These are phyloP conservation scores for Atractosteus spatula DNA, from an alignment of 2,113 vertebrate species.

Conservation along the genomic window DNA sequence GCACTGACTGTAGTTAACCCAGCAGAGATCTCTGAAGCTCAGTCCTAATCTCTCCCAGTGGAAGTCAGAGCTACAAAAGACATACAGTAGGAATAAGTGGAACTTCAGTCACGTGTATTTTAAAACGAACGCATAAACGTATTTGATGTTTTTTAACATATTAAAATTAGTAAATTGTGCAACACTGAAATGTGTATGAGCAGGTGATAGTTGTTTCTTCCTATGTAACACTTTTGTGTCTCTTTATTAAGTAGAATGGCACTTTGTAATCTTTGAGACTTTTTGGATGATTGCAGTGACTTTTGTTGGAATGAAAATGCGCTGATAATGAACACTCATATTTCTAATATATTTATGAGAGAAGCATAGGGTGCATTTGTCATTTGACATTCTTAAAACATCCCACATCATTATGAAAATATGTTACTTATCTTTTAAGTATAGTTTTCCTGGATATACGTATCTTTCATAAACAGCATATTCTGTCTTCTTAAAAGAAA, in stretches of 20 bases:
- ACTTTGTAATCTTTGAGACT: slow-evolving; percentile 26
- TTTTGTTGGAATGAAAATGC: slow-evolving; percentile 48
- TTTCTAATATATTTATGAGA: slow-evolving; percentile 49
- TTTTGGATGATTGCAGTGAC: slow-evolving; percentile 25
- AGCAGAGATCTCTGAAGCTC: neutral
- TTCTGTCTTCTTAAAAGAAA: slow-evolving; percentile 10
- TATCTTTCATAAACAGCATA: too few species aligned
- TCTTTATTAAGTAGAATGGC: slow-evolving; percentile 5
- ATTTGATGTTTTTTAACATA: too few species aligned
- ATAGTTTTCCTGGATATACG: too few species aligned
- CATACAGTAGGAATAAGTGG: neutral
- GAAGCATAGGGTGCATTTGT: neutral
- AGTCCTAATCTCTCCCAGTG: neutral
- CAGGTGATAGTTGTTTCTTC: too few species aligned
- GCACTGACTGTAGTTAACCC: slow-evolving; percentile 2
- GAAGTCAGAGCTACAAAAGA: neutral
- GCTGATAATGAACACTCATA: slow-evolving; percentile 22
- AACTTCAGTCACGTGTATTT: too few species aligned
- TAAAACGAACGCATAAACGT: too few species aligned
- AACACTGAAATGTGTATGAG: too few species aligned
- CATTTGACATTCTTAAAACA: neutral
- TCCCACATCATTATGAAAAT: neutral
- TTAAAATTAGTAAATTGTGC: too few species aligned
- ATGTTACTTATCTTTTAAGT: too few species aligned
- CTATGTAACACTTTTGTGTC: too few species aligned